Base-by-base conservation (phyloP, 2,797 vertebrate genomes). In the Buceros bicornis region DNA sequence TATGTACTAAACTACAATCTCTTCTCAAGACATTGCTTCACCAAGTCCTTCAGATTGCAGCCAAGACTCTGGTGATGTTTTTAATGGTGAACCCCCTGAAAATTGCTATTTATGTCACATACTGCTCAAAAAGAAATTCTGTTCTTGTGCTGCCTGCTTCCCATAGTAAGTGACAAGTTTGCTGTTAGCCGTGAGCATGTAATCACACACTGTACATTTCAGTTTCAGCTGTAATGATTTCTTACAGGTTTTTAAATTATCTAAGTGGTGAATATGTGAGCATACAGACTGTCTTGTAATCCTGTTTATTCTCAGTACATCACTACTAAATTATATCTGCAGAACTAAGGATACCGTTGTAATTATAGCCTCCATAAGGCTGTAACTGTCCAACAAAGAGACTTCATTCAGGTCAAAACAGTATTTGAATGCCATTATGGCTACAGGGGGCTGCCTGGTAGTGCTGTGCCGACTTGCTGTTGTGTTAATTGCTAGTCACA, bases 401-500 rank as follows among this genome's bases (percentile, higher is more conserved):
- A 89, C 97, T 92, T 95, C 76, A 88, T 66, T 91, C 89, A 93
- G 95, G 95, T 96, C 96, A 97, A 96, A 97, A 93, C 73, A 95
- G 89, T 94, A 95, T 92, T 73, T 95, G 93, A 96, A 98, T 97
- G 79, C 74, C 78, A 92, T 93, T 81, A 91, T 71, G 91, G 90
- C 89, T 95, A 93, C 82, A 64, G 57, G 64, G 77, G 64, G 54
- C 82, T 92, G 93, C 71, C 64, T 95, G 77, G 64, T 84, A 86
- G 57, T 42, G 51, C 58, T 71, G 80, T 60, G 78, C 64, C 7
- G 70, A 86, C 91, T 96, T 90, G 86, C 29, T 74, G 42, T 82
- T 91, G 76, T 92, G 93, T 84, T 97, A 97, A 97, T 95, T 96
- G 93, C 95, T 93, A 95, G 96, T 93, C 97, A 89, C 93, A 96